These are phyloP conservation scores for Ursus arctos DNA, from an alignment of 2,113 vertebrate genomes.

Conservation along the genomic window DNA sequence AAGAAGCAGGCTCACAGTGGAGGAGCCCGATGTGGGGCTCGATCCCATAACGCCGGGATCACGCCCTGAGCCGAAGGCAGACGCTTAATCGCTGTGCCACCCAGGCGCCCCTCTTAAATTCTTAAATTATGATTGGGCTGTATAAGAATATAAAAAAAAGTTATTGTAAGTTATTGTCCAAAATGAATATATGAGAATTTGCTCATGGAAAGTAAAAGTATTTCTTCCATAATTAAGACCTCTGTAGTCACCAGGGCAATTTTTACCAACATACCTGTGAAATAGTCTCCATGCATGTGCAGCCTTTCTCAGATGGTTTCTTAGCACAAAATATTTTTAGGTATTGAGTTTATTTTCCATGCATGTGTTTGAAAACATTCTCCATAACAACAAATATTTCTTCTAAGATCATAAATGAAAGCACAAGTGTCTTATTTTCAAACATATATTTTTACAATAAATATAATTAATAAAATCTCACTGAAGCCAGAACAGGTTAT, in stretches of 20 bases:
- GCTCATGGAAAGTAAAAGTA: not conserved
- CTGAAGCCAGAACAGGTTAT: not conserved
- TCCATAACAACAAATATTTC: not conserved
- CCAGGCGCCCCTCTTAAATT: not conserved
- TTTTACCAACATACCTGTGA: not conserved
- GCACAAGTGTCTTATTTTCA: not conserved
- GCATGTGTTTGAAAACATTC: not conserved
- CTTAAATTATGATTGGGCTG: not conserved
- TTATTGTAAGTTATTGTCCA: not conserved
- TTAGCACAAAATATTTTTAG: not conserved
- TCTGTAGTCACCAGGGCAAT: not conserved
- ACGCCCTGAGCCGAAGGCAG: too few relatives aligned
- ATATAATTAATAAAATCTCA: not conserved
- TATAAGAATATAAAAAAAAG: not conserved
- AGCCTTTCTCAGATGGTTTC: not conserved
- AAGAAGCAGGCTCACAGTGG: too few relatives aligned
- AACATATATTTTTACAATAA: not conserved
- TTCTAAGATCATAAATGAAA: not conserved
- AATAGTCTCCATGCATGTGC: not conserved
- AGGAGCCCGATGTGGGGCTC: too few relatives aligned
- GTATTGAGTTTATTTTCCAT: not conserved
- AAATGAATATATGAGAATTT: not conserved
- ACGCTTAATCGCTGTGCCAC: too few relatives aligned
- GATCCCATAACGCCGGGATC: too few relatives aligned
- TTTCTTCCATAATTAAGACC: not conserved